These are phyloP conservation scores for Catharus minimus DNA, from an alignment of 2,113 vertebrate genomes.

Conservation along the genomic window DNA sequence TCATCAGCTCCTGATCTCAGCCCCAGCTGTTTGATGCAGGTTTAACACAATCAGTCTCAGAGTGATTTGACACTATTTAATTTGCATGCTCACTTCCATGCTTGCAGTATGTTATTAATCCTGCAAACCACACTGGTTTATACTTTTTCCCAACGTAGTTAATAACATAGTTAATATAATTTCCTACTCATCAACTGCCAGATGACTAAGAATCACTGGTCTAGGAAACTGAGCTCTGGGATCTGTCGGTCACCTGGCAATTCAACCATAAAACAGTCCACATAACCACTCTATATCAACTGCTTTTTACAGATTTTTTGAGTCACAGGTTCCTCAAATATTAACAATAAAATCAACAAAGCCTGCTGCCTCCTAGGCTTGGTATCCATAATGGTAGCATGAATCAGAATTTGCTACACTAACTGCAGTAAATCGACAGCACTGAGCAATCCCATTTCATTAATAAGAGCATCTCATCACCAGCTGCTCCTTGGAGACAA, in stretches of 20 bases:
- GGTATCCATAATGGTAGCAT: background rate
- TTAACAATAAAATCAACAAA: background rate
- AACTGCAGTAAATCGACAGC: background rate
- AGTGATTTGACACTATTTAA: background rate
- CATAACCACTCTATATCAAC: background rate
- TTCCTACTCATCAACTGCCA: background rate
- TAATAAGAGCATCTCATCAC: slow-evolving; percentile 25
- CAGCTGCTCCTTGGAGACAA: slow-evolving; percentile 23
- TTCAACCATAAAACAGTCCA: background rate
- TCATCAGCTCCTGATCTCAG: background rate
- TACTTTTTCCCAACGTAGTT: background rate
- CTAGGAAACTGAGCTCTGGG: background rate
- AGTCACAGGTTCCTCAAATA: background rate
- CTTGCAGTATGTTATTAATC: background rate
- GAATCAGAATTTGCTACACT: background rate
- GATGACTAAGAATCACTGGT: background rate
- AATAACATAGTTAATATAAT: background rate
- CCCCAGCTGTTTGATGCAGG: background rate
- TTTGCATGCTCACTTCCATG: background rate
- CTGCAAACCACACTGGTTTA: background rate
- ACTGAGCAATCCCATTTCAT: slow-evolving; percentile 16
- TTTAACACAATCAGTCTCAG: background rate
- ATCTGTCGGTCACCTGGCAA: background rate
- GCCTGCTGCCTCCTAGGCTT: background rate
- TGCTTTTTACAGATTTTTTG: background rate